A percentile compares a stretch with the other conserved stretches of the same genome.
These are phyloP conservation scores for Clitarchus hookeri DNA, from an alignment of 2,888 invertebrate genomes.

Conservation along the genomic window DNA sequence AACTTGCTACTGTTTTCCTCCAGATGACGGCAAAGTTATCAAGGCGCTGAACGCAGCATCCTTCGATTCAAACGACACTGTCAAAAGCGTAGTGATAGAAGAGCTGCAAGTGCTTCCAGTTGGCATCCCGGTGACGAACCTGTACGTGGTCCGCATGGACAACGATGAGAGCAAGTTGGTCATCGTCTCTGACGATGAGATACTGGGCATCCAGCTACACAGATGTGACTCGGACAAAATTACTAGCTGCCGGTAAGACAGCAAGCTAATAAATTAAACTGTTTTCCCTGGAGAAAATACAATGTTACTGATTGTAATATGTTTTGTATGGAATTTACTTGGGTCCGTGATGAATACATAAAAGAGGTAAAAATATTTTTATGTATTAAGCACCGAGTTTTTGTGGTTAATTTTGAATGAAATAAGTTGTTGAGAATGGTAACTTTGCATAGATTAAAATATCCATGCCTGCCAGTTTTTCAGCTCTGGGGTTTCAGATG, in stretches of 20 bases:
- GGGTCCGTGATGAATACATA: too few relatives aligned
- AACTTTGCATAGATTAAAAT: too few relatives aligned
- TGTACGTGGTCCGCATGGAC: slow-evolving; percentile 67
- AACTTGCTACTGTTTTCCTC: slow-evolving; percentile 38
- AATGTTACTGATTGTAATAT: too few relatives aligned
- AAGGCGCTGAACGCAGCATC: slow-evolving; percentile 85
- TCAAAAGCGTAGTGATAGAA: slow-evolving; percentile 77
- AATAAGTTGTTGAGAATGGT: too few relatives aligned
- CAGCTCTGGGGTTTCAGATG: too few relatives aligned
- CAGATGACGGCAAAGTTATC: slow-evolving; percentile 87
- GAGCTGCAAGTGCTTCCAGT: slow-evolving; percentile 78
- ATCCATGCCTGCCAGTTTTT: too few relatives aligned
- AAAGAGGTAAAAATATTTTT: too few relatives aligned
- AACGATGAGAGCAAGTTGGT: slow-evolving; percentile 80
- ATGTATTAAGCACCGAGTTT: too few relatives aligned
- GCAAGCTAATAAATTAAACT: too few relatives aligned
- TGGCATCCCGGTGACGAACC: slow-evolving; percentile 73
- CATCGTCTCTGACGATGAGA: slow-evolving; percentile 85
- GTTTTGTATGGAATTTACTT: too few relatives aligned
- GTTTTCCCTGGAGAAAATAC: not conserved
- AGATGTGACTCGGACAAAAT: slow-evolving; percentile 66
- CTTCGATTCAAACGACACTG: slow-evolving; percentile 61
- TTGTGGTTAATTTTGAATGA: too few relatives aligned
- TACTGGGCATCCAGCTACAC: slow-evolving; percentile 82
- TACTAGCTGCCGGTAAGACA: slow-evolving; percentile 48